Conservation (phyloP, 2,888 invertebrate genomes). For the Drosophila testacea region DNA sequence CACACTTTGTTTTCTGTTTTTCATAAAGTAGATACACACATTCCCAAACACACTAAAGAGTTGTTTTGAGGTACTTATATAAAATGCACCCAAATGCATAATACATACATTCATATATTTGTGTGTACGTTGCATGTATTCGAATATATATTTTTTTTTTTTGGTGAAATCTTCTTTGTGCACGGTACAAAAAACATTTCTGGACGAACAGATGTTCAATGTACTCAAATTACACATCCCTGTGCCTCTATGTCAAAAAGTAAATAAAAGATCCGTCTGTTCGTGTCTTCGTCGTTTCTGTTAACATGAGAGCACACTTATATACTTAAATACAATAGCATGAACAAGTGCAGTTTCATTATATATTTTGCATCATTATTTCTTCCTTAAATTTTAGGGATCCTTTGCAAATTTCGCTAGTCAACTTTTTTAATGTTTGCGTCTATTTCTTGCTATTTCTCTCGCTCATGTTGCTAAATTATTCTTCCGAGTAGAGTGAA, state of each 20-base stretch:
- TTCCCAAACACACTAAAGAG: conserved; percentile 23
- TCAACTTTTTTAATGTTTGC: conserved; percentile 21
- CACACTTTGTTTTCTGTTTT: conserved; percentile 74
- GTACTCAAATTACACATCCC: conserved; percentile 70
- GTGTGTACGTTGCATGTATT: conserved; percentile 22
- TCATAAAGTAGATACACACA: conserved; percentile 33
- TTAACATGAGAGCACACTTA: conserved; percentile 58
- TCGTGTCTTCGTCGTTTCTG: conserved; percentile 42
- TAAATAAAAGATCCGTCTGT: conserved; percentile 57
- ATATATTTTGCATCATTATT: conserved; percentile 48
- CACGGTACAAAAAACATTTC: conserved; percentile 29
- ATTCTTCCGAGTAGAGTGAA: too few species aligned
- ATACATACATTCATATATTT: background rate
- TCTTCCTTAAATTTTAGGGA: background rate
- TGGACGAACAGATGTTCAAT: conserved; percentile 75
- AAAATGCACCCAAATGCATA: conserved; percentile 44
- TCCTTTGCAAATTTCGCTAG: conserved; percentile 48
- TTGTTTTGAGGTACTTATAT: conserved; percentile 28
- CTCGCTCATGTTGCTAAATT: background rate
- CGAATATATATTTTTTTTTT: conserved; percentile 49
- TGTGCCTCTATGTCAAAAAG: conserved; percentile 53
- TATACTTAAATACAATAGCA: conserved; percentile 18
- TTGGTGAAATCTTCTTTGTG: conserved; percentile 75
- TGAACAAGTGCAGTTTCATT: conserved; percentile 49
- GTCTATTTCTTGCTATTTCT: conserved; percentile 14